Evolutionary conservation across 1,140 invertebrate species (phyloP).

Genomic region (Lepidotrigona ventralis): DNA sequence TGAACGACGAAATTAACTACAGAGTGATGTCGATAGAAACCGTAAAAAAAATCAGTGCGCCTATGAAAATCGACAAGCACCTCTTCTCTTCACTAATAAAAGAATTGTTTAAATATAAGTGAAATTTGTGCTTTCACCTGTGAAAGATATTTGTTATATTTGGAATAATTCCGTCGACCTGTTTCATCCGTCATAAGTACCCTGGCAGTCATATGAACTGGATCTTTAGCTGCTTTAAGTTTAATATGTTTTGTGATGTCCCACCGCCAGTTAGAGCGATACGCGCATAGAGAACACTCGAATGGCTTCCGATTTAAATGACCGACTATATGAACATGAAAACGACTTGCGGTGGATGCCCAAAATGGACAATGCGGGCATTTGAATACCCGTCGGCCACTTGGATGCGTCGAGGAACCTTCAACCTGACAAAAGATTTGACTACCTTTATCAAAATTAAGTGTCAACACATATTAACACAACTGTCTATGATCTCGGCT

Average conservation of each 20-base stretch:
- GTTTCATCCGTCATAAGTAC: slow-evolving; percentile 95
- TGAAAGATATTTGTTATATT: slow-evolving; percentile 93
- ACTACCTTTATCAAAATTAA: slow-evolving; percentile 58
- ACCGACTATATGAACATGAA: slow-evolving; percentile 95
- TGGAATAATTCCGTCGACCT: slow-evolving; percentile 93
- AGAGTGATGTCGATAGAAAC: neutral
- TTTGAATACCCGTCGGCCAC: slow-evolving; percentile 86
- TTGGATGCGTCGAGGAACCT: slow-evolving; percentile 72
- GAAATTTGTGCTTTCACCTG: slow-evolving; percentile 80
- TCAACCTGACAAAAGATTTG: slow-evolving; percentile 73
- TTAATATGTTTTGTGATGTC: slow-evolving; percentile 98
- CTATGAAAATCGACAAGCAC: slow-evolving; percentile 23
- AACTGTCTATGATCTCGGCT: slow-evolving; percentile 55
- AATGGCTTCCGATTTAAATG: slow-evolving; percentile 96
- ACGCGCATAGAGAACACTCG: slow-evolving; percentile 95
- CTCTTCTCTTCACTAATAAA: slow-evolving; percentile 25
- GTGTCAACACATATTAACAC: slow-evolving; percentile 25
- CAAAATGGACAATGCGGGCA: slow-evolving; percentile 95
- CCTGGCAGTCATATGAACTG: slow-evolving; percentile 87
- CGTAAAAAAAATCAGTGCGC: slow-evolving; percentile 24
- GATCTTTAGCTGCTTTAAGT: slow-evolving; percentile 91
- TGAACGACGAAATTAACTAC: neutral
- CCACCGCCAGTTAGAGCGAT: slow-evolving; percentile 97
- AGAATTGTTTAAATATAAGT: slow-evolving; percentile 51
- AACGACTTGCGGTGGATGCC: slow-evolving; percentile 94